phyloP scores from a whole-genome alignment of 2,113 vertebrate species.

The Anarrhichthys ocellatus region DNA sequence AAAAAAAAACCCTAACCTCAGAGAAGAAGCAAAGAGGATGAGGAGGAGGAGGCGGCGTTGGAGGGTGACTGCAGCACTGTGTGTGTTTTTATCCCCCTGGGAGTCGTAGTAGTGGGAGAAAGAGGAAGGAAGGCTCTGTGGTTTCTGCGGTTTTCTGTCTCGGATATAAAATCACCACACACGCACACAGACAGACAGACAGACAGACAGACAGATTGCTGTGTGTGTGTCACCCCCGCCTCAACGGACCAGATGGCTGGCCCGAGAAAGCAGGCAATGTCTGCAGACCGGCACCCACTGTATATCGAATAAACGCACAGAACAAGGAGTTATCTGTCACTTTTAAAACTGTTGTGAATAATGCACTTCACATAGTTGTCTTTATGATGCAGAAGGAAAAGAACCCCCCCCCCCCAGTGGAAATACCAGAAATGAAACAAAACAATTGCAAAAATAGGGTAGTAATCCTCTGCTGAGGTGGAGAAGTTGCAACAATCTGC shows the following conservation, averaged over 20 bases:
- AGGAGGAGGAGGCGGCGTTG: background rate
- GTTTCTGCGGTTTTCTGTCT: conserved; percentile 64
- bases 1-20: background rate
- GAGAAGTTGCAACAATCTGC: background rate
- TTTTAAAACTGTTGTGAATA: background rate
- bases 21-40: background rate
- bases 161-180: conserved; percentile 49
- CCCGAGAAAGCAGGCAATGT: background rate
- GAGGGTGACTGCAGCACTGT: background rate
- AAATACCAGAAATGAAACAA: background rate
- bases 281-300: background rate
- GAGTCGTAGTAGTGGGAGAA: conserved; percentile 10
- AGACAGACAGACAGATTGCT: conserved; percentile 12
- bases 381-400: background rate
- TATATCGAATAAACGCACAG: background rate
- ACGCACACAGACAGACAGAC: background rate
- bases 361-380: background rate
- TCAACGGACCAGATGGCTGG: conserved; percentile 33
- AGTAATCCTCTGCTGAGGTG: background rate
- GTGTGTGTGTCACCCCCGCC: background rate
- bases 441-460: background rate
- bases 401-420: background rate
- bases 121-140: conserved; percentile 67
- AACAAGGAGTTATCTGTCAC: background rate
- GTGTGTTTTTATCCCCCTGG: background rate